Evolutionary conservation across 1,140 invertebrate species (phyloP).

Genomic region (Holcopasites calliopsidis): DNA sequence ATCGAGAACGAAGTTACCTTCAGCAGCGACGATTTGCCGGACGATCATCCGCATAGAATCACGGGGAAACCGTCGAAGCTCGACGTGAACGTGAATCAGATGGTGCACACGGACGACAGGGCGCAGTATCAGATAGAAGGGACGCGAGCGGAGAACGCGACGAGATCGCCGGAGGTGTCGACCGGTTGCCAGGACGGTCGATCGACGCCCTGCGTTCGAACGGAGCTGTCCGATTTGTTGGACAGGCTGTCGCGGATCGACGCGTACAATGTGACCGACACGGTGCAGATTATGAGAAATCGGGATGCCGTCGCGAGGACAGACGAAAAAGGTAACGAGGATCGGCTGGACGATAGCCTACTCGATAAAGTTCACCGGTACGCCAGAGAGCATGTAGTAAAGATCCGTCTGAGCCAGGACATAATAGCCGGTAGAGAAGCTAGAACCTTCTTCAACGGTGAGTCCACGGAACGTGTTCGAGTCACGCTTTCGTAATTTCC

Average conservation of each 20-base stretch:
- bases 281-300: slow-evolving; percentile 68
- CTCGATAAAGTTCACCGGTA: slow-evolving; percentile 73
- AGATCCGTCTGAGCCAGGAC: slow-evolving; percentile 70
- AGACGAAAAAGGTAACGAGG: slow-evolving; percentile 28
- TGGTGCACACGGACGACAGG: slow-evolving; percentile 64
- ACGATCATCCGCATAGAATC: slow-evolving; percentile 60
- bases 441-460: slow-evolving; percentile 77
- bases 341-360: slow-evolving; percentile 44
- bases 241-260: slow-evolving; percentile 61
- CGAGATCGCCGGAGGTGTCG: neutral
- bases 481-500: slow-evolving; percentile 46
- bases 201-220: slow-evolving; percentile 52
- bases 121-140: slow-evolving; percentile 60
- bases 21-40: neutral
- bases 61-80: slow-evolving; percentile 73
- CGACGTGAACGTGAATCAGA: slow-evolving; percentile 66
- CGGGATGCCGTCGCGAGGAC: slow-evolving; percentile 44
- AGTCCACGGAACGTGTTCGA: slow-evolving; percentile 61
- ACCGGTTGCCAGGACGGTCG: slow-evolving; percentile 7
- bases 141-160: slow-evolving; percentile 40
- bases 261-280: slow-evolving; percentile 70
- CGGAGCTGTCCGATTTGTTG: slow-evolving; percentile 56
- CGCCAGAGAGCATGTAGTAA: slow-evolving; percentile 73
- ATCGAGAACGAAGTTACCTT: slow-evolving; percentile 42
- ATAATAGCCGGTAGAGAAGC: slow-evolving; percentile 65